Evolutionary conservation across 2,888 invertebrate genomes (phyloP).

Genomic region (Cantharis rustica): DNA sequence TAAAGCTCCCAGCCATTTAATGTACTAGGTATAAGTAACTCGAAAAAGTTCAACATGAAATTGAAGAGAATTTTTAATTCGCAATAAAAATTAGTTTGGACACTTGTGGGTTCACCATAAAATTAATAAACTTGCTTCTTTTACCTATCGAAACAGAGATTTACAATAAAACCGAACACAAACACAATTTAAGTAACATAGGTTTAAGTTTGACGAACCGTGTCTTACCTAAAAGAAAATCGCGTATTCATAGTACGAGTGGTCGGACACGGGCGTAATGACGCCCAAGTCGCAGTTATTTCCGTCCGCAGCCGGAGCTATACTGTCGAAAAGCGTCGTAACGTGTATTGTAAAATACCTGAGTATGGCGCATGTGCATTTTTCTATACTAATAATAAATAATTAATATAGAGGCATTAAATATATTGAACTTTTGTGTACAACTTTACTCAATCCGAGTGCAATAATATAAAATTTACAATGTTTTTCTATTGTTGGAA

Average conservation of each 20-base stretch:
- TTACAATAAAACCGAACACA: slow-evolving; percentile 13
- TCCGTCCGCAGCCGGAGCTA: slow-evolving; percentile 52
- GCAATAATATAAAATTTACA: background rate
- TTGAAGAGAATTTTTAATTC: background rate
- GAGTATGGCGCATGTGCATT: slow-evolving; percentile 34
- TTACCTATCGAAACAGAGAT: slow-evolving; percentile 1
- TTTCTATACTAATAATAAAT: slow-evolving; percentile 28
- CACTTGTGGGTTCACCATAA: background rate
- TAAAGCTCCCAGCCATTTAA: slow-evolving; percentile 7
- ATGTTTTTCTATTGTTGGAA: background rate
- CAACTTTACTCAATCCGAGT: background rate
- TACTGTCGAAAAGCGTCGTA: slow-evolving; percentile 49
- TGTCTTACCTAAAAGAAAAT: slow-evolving; percentile 31
- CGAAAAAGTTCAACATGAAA: background rate
- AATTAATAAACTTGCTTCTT: background rate
- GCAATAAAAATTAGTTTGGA: background rate
- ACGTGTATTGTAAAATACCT: slow-evolving; percentile 29
- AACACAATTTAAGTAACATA: slow-evolving; percentile 22
- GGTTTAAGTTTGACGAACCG: slow-evolving; percentile 23
- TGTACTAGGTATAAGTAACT: background rate
- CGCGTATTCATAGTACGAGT: slow-evolving; percentile 34
- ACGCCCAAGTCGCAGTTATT: slow-evolving; percentile 50
- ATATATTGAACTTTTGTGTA: background rate
- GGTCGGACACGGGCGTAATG: slow-evolving; percentile 47
- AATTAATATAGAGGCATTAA: slow-evolving; percentile 4